These are phyloP conservation scores for Pipistrellus pygmaeus DNA, from an alignment of 2,797 vertebrate genomes.

Conservation along the genomic window DNA sequence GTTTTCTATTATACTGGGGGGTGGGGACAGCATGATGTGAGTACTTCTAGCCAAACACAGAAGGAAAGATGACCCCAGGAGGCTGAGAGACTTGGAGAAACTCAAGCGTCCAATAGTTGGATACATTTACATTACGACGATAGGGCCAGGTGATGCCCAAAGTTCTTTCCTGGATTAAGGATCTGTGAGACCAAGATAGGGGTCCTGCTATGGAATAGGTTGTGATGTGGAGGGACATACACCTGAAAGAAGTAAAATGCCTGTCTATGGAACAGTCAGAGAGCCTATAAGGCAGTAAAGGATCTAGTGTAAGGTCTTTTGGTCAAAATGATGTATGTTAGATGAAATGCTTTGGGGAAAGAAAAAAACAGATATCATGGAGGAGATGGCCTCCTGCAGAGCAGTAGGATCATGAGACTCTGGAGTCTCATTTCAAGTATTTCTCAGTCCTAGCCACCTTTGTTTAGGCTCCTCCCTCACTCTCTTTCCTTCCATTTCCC, in stretches of 20 bases:
- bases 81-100: background rate
- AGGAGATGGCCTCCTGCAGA: background rate
- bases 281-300: background rate
- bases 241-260: background rate
- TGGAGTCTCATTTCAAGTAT: conserved; percentile 6
- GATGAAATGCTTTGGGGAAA: background rate
- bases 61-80: background rate
- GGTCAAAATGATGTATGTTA: background rate
- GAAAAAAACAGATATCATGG: background rate
- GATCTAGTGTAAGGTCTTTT: background rate
- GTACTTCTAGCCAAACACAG: background rate
- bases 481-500: background rate
- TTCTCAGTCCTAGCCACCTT: background rate
- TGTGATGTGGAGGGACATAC: background rate
- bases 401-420: background rate
- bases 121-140: conserved; percentile 4
- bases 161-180: background rate
- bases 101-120: background rate
- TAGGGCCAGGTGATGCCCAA: background rate
- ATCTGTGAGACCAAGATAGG: background rate
- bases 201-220: no score
- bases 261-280: background rate
- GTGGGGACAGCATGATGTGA: background rate
- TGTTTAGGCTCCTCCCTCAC: background rate
- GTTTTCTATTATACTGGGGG: background rate